Base-by-base conservation (phyloP, 2,113 vertebrate genomes). In the Lophius piscatorius region DNA sequence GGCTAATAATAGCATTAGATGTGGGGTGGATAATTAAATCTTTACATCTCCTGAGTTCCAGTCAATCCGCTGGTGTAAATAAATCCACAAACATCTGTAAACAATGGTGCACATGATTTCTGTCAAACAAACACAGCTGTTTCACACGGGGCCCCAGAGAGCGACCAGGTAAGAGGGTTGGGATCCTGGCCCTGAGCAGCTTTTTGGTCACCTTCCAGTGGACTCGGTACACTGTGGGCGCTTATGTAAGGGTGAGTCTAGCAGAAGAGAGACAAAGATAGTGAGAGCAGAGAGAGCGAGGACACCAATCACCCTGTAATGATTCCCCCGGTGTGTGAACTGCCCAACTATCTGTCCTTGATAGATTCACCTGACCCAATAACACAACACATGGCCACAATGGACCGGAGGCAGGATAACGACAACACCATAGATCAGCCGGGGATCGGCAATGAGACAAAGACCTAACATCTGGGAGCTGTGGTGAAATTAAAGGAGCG, bases 21-120 rank as follows among this genome's bases (percentile, higher is more conserved):
- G 54, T 61, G 42, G 50, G 70, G 67, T 22, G 44, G 66, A n/a
- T n/a, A n/a, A n/a, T 50, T 57, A 35, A 55, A 73, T 55, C 69
- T 28, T 55, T 35, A 31, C 3, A 46, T 69, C 70, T 76, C 58
- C 34, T 38, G 66, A 70, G 85, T 70, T 84, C 63, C 68, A 74
- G 69, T 80, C 70, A 72, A 81, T 36, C 71, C 48, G 35, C 92
- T 91, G 92, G 91, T 95, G 93, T 97, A 95, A 96, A 92, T 95
- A 97, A 94, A 78, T 85, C 88, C 91, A 90, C 88, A 87, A 91
- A 79, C 84, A 91, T 93, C 91, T 93, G 93, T 92, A 92, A 93
- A 91, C 91, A 91, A 85, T 67, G 68, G 78, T 88, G 90, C 88
- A 64, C 42, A 49, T 60, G 63, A 54, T 72, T 60, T 60, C 62